Percentiles rank a stretch among this genome's conserved stretches.
phyloP scores from a whole-genome alignment of 2,888 invertebrate species.

The Tridacna gigas region DNA sequence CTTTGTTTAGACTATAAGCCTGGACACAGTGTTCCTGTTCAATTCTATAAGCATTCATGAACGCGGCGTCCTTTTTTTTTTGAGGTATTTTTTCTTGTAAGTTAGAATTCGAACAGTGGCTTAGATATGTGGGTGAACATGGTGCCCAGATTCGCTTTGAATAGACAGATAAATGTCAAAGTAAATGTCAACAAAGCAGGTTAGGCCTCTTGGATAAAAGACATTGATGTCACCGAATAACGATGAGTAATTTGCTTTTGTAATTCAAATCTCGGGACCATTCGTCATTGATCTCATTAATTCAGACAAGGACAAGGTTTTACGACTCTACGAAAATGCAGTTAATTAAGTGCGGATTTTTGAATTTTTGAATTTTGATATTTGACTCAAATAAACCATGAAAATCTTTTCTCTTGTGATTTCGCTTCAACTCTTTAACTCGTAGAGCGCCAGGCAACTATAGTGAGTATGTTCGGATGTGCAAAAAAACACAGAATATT shows the following conservation, averaged over 20 bases:
- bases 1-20: too few species aligned
- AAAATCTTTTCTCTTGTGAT: neutral
- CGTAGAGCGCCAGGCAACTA: too few species aligned
- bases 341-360: constrained; percentile 7
- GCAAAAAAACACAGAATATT: too few species aligned
- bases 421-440: too few species aligned
- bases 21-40: too few species aligned
- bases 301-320: neutral
- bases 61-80: too few species aligned
- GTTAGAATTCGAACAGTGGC: too few species aligned
- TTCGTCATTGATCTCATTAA: constrained; percentile 11
- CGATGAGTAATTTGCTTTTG: constrained; percentile 29
- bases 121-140: neutral
- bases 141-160: neutral
- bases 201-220: neutral
- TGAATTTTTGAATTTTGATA: neutral
- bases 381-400: neutral
- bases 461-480: too few species aligned
- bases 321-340: neutral
- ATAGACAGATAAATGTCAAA: neutral
- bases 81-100: too few species aligned
- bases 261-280: constrained; percentile 21
- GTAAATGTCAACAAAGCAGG: neutral
- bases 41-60: too few species aligned
- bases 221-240: neutral